These are phyloP conservation scores for Shinisaurus crocodilurus DNA, from an alignment of 2,113 vertebrate genomes.

Conservation along the genomic window DNA sequence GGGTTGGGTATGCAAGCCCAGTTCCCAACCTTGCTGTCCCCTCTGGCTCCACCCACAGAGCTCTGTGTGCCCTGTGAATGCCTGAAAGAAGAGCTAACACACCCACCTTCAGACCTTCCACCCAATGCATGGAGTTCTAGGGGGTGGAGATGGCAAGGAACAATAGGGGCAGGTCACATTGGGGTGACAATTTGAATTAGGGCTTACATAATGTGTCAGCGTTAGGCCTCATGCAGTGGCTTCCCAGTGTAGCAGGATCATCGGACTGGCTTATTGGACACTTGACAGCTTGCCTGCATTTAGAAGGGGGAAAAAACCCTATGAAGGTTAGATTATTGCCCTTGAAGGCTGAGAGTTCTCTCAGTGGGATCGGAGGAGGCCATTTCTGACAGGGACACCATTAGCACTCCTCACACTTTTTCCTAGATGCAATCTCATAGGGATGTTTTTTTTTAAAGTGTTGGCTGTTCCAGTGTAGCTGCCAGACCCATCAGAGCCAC, in stretches of 20 bases:
- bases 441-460: neutral
- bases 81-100: neutral
- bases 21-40: neutral
- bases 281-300: neutral
- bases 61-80: neutral
- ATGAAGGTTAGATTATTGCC: neutral
- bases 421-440: neutral
- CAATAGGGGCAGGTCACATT: neutral
- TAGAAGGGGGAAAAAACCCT: neutral
- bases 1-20: too few relatives aligned
- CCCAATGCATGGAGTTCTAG: too few relatives aligned
- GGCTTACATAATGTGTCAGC: neutral
- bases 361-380: neutral
- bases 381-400: neutral
- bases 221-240: neutral
- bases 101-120: neutral
- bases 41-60: neutral
- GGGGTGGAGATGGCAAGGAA: neutral
- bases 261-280: neutral
- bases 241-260: neutral
- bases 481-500: neutral
- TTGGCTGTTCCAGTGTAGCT: neutral
- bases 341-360: neutral
- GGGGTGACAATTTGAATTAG: neutral
- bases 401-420: slow-evolving; percentile 19